Percentiles rank a stretch among this genome's conserved stretches.
Conservation (phyloP, 2,797 vertebrate genomes). For the Tragelaphus oryx region DNA sequence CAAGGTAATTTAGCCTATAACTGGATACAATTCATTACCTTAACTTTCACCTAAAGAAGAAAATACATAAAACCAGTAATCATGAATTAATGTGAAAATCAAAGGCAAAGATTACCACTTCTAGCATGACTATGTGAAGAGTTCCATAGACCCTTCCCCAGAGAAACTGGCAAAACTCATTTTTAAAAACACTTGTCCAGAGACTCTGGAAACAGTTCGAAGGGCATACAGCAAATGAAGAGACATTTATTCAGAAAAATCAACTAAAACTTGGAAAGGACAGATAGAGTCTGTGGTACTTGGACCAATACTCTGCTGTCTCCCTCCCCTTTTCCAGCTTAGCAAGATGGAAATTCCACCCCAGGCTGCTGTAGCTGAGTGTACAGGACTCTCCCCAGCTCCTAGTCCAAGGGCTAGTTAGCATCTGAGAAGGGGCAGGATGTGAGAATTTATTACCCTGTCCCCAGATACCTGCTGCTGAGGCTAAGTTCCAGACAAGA, state of each 20-base stretch:
- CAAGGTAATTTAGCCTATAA: neutral
- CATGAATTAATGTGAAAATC: constrained; percentile 12
- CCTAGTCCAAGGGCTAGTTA: neutral
- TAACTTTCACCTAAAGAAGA: constrained; percentile 16
- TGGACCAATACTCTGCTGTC: neutral
- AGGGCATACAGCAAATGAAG: neutral
- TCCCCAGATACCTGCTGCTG: neutral
- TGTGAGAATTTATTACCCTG: neutral
- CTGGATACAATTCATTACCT: neutral
- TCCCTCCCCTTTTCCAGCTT: neutral
- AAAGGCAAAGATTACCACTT: neutral
- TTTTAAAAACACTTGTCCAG: neutral
- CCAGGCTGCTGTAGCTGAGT: neutral
- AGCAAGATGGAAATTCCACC: neutral
- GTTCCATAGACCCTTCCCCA: neutral
- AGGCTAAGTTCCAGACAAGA: neutral
- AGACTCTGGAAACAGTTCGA: neutral
- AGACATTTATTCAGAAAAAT: constrained; percentile 5
- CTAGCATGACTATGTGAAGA: neutral
- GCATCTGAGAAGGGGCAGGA: neutral
- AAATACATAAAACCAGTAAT: constrained; percentile 29
- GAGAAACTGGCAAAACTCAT: neutral
- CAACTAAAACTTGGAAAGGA: constrained; percentile 4
- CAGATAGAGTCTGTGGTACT: neutral
- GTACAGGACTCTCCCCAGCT: neutral